Evolutionary conservation across 1,140 invertebrate genomes (phyloP), one percentile per base, ranked within the genome.

Genomic region (Pentalonia nigronervosa): DNA sequence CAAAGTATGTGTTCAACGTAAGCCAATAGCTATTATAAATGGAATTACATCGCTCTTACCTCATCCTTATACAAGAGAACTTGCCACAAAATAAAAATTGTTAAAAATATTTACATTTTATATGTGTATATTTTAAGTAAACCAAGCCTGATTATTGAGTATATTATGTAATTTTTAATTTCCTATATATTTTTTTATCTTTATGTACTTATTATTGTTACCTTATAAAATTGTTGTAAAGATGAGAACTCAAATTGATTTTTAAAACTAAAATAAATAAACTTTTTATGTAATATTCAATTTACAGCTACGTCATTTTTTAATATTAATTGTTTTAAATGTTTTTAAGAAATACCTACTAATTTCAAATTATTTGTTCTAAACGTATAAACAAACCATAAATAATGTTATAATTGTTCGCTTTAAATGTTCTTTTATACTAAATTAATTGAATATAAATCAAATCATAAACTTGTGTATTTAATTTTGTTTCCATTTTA

Each of bases 1-100:
- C 8, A 93, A 93, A 93, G n/a, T 93, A 30, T 93, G 91, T 56
- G 76, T 84, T 86, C 91, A 93, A 45, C 45, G 91, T 20, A 93
- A 93, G 21, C 91, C 91, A 86, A 86, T 93, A 17, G 20, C 91
- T 25, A 93, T 93, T 41, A 56, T 86, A 36, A 93, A 93, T 56
- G 91, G 91, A 53, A 83, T 93, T n/a, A 36, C 48, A 45, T 86
- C 91, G 25, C 34, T 93, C 6, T 86, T 93, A 4, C 91, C 91
- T 25, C 81, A 93, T 93, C 81, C 81, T 6, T 20, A 41, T n/a
- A 41, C 34, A 30, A 81, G 91, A 86, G 21, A 76, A 34, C 41
- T 81, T 23, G 30, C 21, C 17, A 50, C 36, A 90, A 67, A 90
- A 89, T 56, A 7, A 89, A 56, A 53, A 89, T 50, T 48, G 7